Percentiles rank a stretch among this genome's conserved stretches.
Evolutionary conservation across 1,140 invertebrate species (phyloP).

Genomic region (Dreissena polymorpha): DNA sequence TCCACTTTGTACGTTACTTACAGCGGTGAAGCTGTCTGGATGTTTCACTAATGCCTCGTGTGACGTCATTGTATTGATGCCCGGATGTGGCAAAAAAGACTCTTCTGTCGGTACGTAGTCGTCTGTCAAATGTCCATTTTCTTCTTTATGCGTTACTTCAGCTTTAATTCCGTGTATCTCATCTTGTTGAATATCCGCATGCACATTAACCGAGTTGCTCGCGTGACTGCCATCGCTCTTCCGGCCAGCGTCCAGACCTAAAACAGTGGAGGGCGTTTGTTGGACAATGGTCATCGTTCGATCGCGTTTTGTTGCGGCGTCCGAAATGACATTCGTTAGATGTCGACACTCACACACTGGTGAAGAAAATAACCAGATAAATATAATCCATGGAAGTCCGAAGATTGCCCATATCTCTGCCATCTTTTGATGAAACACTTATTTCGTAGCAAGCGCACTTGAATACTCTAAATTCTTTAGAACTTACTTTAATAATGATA

Average conservation of each 20-base stretch:
- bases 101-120: too few species aligned
- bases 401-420: too few species aligned
- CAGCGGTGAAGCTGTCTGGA: too few species aligned
- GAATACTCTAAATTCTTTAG: too few species aligned
- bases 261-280: not conserved
- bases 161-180: not conserved
- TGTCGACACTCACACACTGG: not conserved
- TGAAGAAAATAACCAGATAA: not conserved
- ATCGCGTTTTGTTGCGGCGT: conserved; percentile 16
- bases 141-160: not conserved
- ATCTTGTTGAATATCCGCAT: not conserved
- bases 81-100: too few species aligned
- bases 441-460: too few species aligned
- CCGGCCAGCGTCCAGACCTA: not conserved
- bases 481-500: too few species aligned
- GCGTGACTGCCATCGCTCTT: not conserved
- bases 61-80: too few species aligned
- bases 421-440: too few species aligned
- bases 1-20: too few species aligned
- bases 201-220: not conserved
- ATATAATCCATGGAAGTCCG: too few species aligned
- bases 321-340: conserved; percentile 6
- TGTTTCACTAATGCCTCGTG: too few species aligned
- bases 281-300: not conserved
- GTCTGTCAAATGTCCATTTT: not conserved